These are phyloP conservation scores for Brachyalestes nurse DNA, from an alignment of 2,797 vertebrate species.

Conservation along the genomic window DNA sequence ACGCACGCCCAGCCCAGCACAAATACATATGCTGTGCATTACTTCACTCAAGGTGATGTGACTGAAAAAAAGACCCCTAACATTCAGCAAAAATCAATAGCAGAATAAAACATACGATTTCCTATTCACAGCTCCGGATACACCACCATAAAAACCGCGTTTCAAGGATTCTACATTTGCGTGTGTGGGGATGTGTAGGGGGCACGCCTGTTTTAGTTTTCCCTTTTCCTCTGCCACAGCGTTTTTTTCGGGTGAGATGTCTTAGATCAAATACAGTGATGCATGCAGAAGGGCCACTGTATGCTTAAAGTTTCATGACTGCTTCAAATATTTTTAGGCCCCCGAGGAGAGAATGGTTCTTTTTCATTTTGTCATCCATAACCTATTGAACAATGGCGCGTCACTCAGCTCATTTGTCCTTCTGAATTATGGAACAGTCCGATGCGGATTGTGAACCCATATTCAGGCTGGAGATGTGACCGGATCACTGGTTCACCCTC, in stretches of 20 bases:
- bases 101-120: background rate
- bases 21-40: conserved; percentile 38
- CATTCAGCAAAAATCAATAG: conserved; percentile 19
- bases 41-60: conserved; percentile 44
- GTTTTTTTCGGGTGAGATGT: conserved; percentile 36
- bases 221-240: conserved; percentile 20
- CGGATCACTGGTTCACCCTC: conserved; percentile 18
- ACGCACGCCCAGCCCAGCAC: conserved; percentile 31
- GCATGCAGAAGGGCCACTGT: conserved; percentile 27
- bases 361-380: conserved; percentile 46
- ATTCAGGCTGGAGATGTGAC: conserved; percentile 1
- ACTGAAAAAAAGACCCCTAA: conserved; percentile 18
- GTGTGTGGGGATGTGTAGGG: background rate
- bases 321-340: conserved; percentile 46
- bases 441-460: background rate
- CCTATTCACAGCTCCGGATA: background rate
- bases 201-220: conserved; percentile 25
- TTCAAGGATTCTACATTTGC: background rate
- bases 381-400: conserved; percentile 36
- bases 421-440: conserved; percentile 47
- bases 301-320: conserved; percentile 54
- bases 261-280: conserved; percentile 27
- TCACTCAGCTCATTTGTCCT: conserved; percentile 48
- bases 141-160: background rate
- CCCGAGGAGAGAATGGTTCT: conserved; percentile 23